phyloP scores from a whole-genome alignment of 2,797 vertebrate genomes.

The Natrix natrix region DNA sequence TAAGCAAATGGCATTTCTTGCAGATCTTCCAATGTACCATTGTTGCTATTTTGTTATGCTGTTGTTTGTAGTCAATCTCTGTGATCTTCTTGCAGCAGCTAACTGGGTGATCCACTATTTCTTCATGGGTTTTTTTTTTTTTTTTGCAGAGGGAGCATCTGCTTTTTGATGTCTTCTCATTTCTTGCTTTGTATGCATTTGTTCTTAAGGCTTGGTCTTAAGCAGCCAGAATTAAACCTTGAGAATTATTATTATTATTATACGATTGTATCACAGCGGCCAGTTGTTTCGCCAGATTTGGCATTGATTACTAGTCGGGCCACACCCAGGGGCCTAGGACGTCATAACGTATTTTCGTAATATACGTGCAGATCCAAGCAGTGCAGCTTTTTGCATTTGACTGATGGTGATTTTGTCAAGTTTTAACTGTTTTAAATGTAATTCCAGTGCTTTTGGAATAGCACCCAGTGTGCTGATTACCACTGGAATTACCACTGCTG shows the following conservation, averaged over 20 bases:
- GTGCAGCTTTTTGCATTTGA: too few relatives aligned
- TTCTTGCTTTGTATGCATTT: neutral
- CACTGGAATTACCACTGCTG: too few relatives aligned
- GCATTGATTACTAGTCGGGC: too few relatives aligned
- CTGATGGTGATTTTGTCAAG: too few relatives aligned
- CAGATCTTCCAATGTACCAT: neutral
- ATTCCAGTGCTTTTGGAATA: too few relatives aligned
- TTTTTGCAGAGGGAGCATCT: neutral
- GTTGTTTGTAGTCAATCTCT: neutral
- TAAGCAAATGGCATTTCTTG: neutral
- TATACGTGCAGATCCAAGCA: too few relatives aligned
- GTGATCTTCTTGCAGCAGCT: neutral
- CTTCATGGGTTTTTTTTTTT: neutral
- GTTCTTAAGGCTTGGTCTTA: neutral
- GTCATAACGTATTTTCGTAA: too few relatives aligned
- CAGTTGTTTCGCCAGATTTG: too few relatives aligned
- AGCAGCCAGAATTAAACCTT: conserved; percentile 25
- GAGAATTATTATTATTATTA: conserved; percentile 55
- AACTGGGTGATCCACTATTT: neutral
- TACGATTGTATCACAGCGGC: too few relatives aligned
- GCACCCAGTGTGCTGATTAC: too few relatives aligned
- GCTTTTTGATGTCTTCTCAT: neutral
- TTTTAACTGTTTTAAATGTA: too few relatives aligned
- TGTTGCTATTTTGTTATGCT: neutral
- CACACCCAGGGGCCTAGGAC: too few relatives aligned